Percentiles rank a stretch among this genome's conserved stretches.
Evolutionary conservation across 2,113 vertebrate genomes (phyloP).

Genomic region (Hippocampus zosterae): DNA sequence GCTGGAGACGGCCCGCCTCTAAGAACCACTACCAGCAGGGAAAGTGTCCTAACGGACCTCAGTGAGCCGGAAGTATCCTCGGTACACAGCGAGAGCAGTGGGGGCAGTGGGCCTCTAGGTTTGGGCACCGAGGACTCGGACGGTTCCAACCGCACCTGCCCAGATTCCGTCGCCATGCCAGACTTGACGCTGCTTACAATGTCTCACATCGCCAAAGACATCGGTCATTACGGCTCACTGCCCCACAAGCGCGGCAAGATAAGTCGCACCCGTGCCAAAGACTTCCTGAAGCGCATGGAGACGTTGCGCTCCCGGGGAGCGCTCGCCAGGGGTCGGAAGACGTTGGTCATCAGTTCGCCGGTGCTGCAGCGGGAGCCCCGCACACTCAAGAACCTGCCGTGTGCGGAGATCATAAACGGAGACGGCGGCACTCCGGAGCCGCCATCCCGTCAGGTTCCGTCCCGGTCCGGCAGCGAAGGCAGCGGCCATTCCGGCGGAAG

Average conservation of each 20-base stretch:
- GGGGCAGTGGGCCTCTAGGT: constrained; percentile 76
- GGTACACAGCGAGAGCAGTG: constrained; percentile 88
- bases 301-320: constrained; percentile 78
- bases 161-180: constrained; percentile 73
- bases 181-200: constrained; percentile 63
- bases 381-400: constrained; percentile 75
- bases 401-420: constrained; percentile 79
- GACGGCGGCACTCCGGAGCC: constrained; percentile 55
- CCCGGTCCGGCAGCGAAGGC: constrained; percentile 77
- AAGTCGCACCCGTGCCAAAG: constrained; percentile 79
- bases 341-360: constrained; percentile 80
- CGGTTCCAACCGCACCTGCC: constrained; percentile 67
- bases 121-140: constrained; percentile 72
- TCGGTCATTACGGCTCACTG: constrained; percentile 56
- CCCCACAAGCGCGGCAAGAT: constrained; percentile 74
- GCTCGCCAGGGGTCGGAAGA: constrained; percentile 58
- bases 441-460: constrained; percentile 37
- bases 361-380: constrained; percentile 81
- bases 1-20: constrained; percentile 73
- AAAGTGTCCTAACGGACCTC: constrained; percentile 92
- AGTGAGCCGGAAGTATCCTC: constrained; percentile 90
- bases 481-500: constrained; percentile 80
- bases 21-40: constrained; percentile 86
- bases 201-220: constrained; percentile 65
- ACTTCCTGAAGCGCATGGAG: constrained; percentile 90